Base-by-base conservation (phyloP, 2,888 invertebrate species). In the Conchocele bisecta region DNA sequence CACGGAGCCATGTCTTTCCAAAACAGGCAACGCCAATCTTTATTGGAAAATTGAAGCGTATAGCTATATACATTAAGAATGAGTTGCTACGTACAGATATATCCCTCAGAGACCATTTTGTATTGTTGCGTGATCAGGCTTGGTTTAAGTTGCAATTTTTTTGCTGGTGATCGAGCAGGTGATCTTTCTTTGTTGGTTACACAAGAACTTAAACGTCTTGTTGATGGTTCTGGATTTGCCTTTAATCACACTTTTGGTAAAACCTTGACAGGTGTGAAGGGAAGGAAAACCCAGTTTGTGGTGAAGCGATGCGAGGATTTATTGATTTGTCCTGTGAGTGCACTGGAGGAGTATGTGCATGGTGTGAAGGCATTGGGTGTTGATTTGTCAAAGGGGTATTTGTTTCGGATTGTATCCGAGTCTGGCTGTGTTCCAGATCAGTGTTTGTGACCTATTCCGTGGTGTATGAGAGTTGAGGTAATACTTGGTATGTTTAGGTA, bases 131-230 rank as follows among this genome's bases (percentile, higher is more conserved):
- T 22, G 68, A 73, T 46, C 68, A 53, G 37, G 68, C 73, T 11
- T 63, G 46, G 33, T 39, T 69, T 6, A 69, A 69, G 37, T 35
- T 73, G 15, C 67, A 68, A 17, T 69, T 63, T 29, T 73, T 68
- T 54, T n/a, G 59, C 58, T 6, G 59, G 68, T 3, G 67, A 72
- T 41, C 37, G 67, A 15, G 67, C 59, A 4, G 57, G 28, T 15
- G 57, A 65, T 29, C 22, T 65, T 26, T 41, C 46, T n/a, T 7
- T 20, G 11, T 20, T 13, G 11, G 17, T 58, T n/a, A 51, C 51
- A 9, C 51, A 51, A 15, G 51, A 51, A 51, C 20, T 51, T 31
- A 51, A 51, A n/a, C 31, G 15, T 11, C 5, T 51, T 20, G 33
- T 35, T 51, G 51, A 51, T 51, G 51, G 51, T 22, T 33, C 31